Evolutionary conservation across 2,113 vertebrate genomes (phyloP).

Genomic region (Saimiri boliviensis): DNA sequence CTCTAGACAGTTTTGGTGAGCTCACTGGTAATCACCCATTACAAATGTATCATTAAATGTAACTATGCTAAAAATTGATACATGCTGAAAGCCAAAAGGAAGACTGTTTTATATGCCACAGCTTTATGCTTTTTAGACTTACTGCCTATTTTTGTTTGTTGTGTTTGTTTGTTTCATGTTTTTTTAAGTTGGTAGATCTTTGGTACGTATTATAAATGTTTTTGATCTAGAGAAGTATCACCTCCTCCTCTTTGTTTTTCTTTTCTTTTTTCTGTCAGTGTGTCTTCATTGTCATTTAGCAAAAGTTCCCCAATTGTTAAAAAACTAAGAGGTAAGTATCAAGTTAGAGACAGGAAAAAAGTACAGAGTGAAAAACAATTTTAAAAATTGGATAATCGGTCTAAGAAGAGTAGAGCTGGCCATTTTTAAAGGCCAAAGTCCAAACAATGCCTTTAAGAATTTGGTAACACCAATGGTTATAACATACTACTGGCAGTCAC

Average conservation of each 20-base stretch:
- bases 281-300: not conserved
- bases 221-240: not conserved
- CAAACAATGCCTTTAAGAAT: constrained; percentile 49
- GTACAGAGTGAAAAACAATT: not conserved
- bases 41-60: not conserved
- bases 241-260: not conserved
- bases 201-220: not conserved
- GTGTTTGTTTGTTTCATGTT: not conserved
- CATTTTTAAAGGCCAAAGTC: not conserved
- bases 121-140: not conserved
- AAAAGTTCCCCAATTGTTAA: not conserved
- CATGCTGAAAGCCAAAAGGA: not conserved
- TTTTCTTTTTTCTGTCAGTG: not conserved
- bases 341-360: not conserved
- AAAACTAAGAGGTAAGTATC: not conserved
- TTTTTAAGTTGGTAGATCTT: not conserved
- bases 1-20: not conserved
- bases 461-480: not conserved
- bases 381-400: not conserved
- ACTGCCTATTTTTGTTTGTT: not conserved
- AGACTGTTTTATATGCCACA: not conserved
- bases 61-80: not conserved
- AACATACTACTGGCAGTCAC: not conserved
- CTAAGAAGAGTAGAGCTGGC: not conserved
- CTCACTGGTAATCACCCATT: not conserved